phyloP scores from a whole-genome alignment of 1,140 invertebrate genomes.

The Arion vulgaris region DNA sequence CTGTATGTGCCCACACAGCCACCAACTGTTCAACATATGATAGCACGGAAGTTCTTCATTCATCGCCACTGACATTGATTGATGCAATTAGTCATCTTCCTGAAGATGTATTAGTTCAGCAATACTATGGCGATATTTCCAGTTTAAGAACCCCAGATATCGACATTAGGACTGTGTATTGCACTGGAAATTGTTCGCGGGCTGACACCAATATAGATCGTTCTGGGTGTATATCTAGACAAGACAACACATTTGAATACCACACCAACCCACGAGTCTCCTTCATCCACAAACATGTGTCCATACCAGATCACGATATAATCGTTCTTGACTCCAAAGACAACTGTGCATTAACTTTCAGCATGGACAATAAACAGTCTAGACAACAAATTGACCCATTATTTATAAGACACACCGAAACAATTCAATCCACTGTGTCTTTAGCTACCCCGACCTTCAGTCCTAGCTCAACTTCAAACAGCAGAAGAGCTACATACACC shows the following conservation, averaged over 20 bases:
- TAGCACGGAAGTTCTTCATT: neutral
- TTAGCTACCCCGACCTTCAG: neutral
- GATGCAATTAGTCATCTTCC: neutral
- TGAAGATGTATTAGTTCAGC: neutral
- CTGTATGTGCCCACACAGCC: neutral
- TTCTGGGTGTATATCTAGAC: neutral
- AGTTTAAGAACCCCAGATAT: neutral
- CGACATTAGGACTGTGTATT: neutral
- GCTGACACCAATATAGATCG: neutral
- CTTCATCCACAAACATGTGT: neutral
- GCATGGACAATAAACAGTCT: too few relatives aligned
- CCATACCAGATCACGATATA: neutral
- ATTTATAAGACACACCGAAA: neutral
- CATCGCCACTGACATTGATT: neutral
- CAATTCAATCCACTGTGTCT: neutral
- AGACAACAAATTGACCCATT: neutral
- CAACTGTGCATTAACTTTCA: neutral
- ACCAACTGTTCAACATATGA: neutral
- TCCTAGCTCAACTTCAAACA: too few relatives aligned
- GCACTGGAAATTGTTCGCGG: neutral
- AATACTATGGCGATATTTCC: neutral
- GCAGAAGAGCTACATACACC: neutral
- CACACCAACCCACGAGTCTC: neutral
- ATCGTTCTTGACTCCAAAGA: neutral
- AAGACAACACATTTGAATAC: neutral